Evolutionary conservation across 2,113 vertebrate species (phyloP).

Genomic region (Apteryx owenii): DNA sequence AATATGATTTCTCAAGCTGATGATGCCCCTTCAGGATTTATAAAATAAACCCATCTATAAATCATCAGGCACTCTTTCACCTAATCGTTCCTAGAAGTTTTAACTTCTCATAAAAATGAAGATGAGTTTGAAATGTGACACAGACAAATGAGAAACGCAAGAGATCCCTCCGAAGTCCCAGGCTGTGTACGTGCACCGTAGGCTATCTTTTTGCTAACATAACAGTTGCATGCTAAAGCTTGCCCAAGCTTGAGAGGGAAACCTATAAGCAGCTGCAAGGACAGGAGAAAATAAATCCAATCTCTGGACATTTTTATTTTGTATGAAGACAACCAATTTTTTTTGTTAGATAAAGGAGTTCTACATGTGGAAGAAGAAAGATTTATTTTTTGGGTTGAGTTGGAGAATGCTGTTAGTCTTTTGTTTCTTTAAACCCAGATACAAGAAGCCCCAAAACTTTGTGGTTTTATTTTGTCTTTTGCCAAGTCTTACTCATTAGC

Average conservation of each 20-base stretch:
- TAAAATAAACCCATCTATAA: background rate
- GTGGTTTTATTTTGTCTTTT: background rate
- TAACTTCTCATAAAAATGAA: background rate
- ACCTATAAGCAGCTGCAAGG: conserved; percentile 1
- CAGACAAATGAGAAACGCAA: conserved; percentile 1
- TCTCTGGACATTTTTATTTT: background rate
- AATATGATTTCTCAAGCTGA: background rate
- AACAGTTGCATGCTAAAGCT: background rate
- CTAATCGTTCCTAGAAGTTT: background rate
- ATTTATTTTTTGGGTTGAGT: background rate
- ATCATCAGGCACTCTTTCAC: background rate
- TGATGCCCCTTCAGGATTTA: background rate
- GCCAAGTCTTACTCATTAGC: background rate
- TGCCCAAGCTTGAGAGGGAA: background rate
- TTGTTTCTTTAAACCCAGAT: background rate
- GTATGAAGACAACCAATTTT: background rate
- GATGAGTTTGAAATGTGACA: background rate
- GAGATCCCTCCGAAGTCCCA: background rate
- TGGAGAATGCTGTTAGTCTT: background rate
- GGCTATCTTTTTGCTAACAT: background rate
- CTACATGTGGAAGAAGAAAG: background rate
- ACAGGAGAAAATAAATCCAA: background rate
- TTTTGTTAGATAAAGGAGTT: background rate
- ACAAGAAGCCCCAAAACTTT: background rate
- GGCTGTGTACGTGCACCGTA: background rate